Evolutionary conservation across 2,113 vertebrate genomes (phyloP).

Genomic region (Pteruthius melanotis): DNA sequence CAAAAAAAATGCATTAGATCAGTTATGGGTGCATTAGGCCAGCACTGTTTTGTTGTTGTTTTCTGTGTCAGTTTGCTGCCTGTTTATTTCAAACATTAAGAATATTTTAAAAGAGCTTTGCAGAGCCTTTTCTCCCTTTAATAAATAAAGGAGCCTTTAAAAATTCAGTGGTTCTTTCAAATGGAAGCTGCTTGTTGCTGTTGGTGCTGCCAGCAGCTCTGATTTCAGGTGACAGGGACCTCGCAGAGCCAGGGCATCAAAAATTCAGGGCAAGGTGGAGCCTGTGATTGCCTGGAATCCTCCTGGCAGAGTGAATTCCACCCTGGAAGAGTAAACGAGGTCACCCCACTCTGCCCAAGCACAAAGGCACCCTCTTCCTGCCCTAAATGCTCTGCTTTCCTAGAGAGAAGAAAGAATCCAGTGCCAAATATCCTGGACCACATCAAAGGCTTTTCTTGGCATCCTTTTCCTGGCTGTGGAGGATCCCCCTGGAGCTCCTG

Average conservation of each 20-base stretch:
- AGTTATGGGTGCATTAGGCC: background rate
- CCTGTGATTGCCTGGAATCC: background rate
- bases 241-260: background rate
- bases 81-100: background rate
- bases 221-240: background rate
- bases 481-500: background rate
- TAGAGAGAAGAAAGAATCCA: background rate
- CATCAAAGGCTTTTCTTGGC: background rate
- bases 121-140: background rate
- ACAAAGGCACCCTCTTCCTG: background rate
- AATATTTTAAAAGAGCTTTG: background rate
- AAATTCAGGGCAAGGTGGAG: background rate
- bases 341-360: background rate
- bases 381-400: background rate
- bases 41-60: background rate
- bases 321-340: background rate
- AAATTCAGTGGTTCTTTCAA: constrained; percentile 10
- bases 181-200: background rate
- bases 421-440: background rate
- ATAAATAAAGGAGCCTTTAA: constrained; percentile 25
- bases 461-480: no score
- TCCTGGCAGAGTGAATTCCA: background rate
- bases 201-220: background rate
- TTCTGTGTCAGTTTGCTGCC: background rate
- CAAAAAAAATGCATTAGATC: background rate